Percentiles rank a stretch among this genome's conserved stretches.
These are phyloP conservation scores for Podocnemis expansa DNA, from an alignment of 2,113 vertebrate species.

Conservation along the genomic window DNA sequence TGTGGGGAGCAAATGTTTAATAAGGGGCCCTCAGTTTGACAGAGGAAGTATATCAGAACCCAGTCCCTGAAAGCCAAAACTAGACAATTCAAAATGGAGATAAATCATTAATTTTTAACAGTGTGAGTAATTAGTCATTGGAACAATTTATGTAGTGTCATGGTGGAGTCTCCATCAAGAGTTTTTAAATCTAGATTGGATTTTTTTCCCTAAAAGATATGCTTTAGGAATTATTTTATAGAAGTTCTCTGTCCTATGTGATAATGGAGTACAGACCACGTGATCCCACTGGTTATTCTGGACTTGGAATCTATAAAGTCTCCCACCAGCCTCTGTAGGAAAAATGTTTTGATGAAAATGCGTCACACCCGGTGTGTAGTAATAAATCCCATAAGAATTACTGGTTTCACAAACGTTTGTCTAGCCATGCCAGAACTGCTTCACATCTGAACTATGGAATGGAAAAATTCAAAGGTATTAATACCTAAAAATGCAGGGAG, in stretches of 20 bases:
- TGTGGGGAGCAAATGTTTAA: not conserved
- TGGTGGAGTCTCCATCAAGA: not conserved
- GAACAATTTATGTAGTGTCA: not conserved
- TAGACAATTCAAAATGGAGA: not conserved
- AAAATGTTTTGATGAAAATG: not conserved
- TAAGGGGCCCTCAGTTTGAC: not conserved
- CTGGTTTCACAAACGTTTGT: not conserved
- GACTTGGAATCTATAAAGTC: not conserved
- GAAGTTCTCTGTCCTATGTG: not conserved
- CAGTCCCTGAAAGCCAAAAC: not conserved
- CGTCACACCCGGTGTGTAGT: not conserved
- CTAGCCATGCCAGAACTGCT: not conserved
- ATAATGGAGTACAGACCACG: not conserved
- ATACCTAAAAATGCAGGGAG: not conserved
- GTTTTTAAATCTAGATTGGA: not conserved
- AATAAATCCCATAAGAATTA: not conserved
- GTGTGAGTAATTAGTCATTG: not conserved
- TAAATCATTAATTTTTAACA: not conserved
- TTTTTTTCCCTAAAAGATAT: not conserved
- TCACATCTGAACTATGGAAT: not conserved
- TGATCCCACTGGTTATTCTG: not conserved
- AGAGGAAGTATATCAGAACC: not conserved
- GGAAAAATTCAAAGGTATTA: not conserved
- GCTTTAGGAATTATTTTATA: not conserved
- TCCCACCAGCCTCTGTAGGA: not conserved